These are phyloP conservation scores for Papilio demoleus DNA, from an alignment of 2,888 invertebrate genomes.

Conservation along the genomic window DNA sequence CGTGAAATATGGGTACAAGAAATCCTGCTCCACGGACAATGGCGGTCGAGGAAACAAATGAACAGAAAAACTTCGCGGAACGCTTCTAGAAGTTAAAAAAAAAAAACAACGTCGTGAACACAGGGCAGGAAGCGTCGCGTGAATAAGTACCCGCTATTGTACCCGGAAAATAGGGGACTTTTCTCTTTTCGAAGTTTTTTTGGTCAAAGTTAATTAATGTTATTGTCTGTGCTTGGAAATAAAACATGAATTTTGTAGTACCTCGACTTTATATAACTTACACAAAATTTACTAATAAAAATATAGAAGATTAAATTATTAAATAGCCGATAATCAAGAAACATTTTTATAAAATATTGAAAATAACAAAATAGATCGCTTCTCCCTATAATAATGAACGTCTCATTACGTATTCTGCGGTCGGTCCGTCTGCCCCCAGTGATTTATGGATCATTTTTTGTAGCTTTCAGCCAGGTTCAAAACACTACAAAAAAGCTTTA, in stretches of 20 bases:
- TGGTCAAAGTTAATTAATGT: conserved; percentile 37
- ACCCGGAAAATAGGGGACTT: conserved; percentile 52
- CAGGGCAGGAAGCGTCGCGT: conserved; percentile 77
- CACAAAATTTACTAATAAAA: too few relatives aligned
- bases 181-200: conserved; percentile 54
- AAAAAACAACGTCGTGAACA: conserved; percentile 69
- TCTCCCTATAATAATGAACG: conserved; percentile 66
- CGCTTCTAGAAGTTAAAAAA: conserved; percentile 49
- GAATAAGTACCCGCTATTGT: conserved; percentile 74
- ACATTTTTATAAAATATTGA: too few relatives aligned
- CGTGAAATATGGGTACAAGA: conserved; percentile 82
- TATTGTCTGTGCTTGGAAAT: conserved; percentile 44
- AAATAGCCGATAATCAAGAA: too few relatives aligned
- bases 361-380: conserved; percentile 57
- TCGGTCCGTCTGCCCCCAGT: conserved; percentile 62
- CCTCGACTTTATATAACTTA: too few relatives aligned
- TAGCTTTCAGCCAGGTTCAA: conserved; percentile 62
- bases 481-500: conserved; percentile 62
- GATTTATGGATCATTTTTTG: conserved; percentile 79
- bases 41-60: conserved; percentile 70
- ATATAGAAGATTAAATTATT: too few relatives aligned
- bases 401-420: conserved; percentile 73
- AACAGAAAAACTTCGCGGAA: conserved; percentile 73
- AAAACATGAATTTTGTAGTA: too few relatives aligned
- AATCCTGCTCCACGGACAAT: conserved; percentile 74